Evolutionary conservation across 2,888 invertebrate species (phyloP), one percentile per base, ranked within the genome.

Genomic region (Machimus rusticus): DNA sequence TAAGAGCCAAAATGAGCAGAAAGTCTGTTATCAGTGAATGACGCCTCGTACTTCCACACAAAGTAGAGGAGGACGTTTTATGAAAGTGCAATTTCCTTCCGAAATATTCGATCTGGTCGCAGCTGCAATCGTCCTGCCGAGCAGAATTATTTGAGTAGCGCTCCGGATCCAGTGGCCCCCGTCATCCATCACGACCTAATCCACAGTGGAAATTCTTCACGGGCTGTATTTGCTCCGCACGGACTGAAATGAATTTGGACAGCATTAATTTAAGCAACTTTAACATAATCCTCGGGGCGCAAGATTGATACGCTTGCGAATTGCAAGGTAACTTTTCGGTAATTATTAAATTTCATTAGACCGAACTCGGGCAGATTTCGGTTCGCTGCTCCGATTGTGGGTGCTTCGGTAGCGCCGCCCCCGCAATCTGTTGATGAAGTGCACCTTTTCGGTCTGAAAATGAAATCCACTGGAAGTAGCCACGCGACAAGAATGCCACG

Each of bases 251-350:
- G 19, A 39, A 37, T 46, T 46, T 78, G 46, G 39, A 43, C 78
- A 66, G 19, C 66, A 43, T 78, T 78, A 43, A 78, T 78, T 78
- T 23, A 78, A 78, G 19, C 46, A 78, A 78, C 78, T 78, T 39
- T 2, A 78, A 46, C 39, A 28, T 78, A 78, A 78, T 78, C 78
- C 39, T 16, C 28, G 19, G 23, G n/a, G 23, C 43, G 28, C 28
- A 28, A 37, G 78, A 78, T 78, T 78, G 43, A 78, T 43, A 78
- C 39, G 37, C 37, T 23, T 34, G 31, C 37, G 39, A 76, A 76
- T 16, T 76, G 34, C 76, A 16, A 19, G 34, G 16, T 39, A 76
- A 34, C 76, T 76, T 76, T 76, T 76, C 34, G 39, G 28, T 76
- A 39, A 34, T 76, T 37, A 76, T 76, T 76, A 76, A 74, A 76